Evolutionary conservation across 2,797 vertebrate genomes (phyloP), one percentile per base, ranked within the genome.

Genomic region (Thamnophis elegans): DNA sequence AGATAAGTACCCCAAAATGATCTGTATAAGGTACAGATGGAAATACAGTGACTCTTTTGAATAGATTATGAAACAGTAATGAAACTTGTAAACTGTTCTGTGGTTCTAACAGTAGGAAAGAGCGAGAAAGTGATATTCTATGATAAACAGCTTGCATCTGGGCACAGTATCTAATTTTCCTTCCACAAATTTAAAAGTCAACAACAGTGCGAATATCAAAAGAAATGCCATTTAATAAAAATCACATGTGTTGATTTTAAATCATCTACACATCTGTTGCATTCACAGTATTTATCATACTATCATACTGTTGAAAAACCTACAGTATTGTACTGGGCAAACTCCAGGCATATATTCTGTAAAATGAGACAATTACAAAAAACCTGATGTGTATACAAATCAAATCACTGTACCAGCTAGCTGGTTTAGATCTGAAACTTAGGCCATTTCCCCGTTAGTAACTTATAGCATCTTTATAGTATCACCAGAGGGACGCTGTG

Each of bases 361-460:
- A 32, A 53, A n/a, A 85, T 65, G 36, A 32, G 87, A 92, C 82
- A 16, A 89, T 54, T 14, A 89, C 18, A 28, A 28, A 13, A 85
- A 89, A 26, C 10, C 73, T 20, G 94, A 89, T 25, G 92, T 96
- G 51, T 96, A 89, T n/a, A 68, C 20, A 85, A 36, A 93, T 42
- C 28, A 94, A 95, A 94, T 89, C 88, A 89, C 91, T 89, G 56
- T 93, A 91, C 87, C 94, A 95, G 95, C 94, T 92, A 89, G 85
- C 68, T 73, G 90, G 89, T 60, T 93, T 95, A 92, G 93, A 94
- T 94, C 94, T 94, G 95, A 96, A 88, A 96, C 95, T 94, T 93
- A 82, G 25, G 36, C 9, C 36, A 47, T 47, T 82, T 82, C 36
- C 73, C 36, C 36, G 36, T 42, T 78, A 42, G 68, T 78, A 36